Conservation (phyloP, 2,888 invertebrate genomes). For the Nasonia oneida region DNA sequence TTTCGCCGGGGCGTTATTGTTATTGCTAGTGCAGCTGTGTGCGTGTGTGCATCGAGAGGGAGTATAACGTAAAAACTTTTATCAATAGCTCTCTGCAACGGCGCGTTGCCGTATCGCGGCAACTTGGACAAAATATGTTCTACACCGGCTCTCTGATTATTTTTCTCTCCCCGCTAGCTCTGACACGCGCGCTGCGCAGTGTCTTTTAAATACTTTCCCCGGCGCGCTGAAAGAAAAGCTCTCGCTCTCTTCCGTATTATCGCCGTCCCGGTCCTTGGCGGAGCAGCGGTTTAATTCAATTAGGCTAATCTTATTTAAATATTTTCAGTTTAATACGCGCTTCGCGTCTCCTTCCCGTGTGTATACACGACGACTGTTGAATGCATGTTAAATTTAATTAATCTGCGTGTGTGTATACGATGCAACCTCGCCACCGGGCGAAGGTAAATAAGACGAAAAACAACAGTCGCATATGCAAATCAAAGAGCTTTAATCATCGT, state of each 20-base stretch:
- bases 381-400: conserved; percentile 39
- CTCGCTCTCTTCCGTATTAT: not conserved
- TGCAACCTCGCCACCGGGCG: not conserved
- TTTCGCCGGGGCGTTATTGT: not conserved
- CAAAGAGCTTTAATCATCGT: not conserved
- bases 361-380: not conserved
- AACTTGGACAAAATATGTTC: no score
- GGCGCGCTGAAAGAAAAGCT: not conserved
- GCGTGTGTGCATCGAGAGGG: not conserved
- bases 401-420: not conserved
- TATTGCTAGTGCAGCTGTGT: not conserved
- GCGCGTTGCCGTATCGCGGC: no score
- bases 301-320: conserved; percentile 57
- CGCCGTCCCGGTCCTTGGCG: conserved; percentile 1
- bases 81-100: not conserved
- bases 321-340: conserved; percentile 36
- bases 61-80: not conserved
- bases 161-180: not conserved
- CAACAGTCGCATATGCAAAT: not conserved
- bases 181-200: not conserved
- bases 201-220: no score
- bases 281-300: conserved; percentile 40
- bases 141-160: not conserved
- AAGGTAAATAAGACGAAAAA: not conserved
- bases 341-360: not conserved